phyloP scores from a whole-genome alignment of 2,797 vertebrate genomes.

The Eulemur rubriventer region DNA sequence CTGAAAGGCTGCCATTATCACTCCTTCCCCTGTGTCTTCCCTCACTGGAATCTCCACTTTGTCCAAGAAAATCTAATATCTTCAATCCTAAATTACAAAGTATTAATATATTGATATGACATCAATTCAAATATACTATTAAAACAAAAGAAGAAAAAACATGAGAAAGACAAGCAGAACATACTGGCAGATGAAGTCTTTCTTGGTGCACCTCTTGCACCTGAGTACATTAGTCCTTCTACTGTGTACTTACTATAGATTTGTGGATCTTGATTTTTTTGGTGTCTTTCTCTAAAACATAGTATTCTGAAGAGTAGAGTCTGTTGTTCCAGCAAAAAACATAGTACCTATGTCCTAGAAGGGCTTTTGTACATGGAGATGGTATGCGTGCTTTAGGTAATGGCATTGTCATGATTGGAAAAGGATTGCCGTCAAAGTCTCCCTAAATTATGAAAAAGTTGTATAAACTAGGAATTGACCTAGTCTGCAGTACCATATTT shows the following conservation, averaged over 20 bases:
- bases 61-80: not conserved
- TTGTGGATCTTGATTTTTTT: not conserved
- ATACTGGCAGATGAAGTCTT: not conserved
- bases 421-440: not conserved
- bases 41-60: not conserved
- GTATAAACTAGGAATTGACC: not conserved
- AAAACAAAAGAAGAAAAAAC: not conserved
- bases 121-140: slow-evolving; percentile 4
- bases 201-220: not conserved
- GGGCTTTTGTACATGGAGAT: slow-evolving; percentile 13
- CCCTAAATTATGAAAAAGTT: slow-evolving; percentile 33
- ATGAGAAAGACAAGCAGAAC: not conserved
- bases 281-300: slow-evolving; percentile 8
- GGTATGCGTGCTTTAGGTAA: not conserved
- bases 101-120: not conserved
- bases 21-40: not conserved
- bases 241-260: not conserved
- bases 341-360: not conserved
- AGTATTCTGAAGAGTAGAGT: slow-evolving; percentile 23
- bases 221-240: not conserved
- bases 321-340: not conserved
- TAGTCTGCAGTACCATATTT: slow-evolving; percentile 2
- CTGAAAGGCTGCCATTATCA: not conserved
- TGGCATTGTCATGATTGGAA: slow-evolving; percentile 8
- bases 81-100: not conserved